Evolutionary conservation across 2,888 invertebrate species (phyloP).

Genomic region (Lepas anatifera): DNA sequence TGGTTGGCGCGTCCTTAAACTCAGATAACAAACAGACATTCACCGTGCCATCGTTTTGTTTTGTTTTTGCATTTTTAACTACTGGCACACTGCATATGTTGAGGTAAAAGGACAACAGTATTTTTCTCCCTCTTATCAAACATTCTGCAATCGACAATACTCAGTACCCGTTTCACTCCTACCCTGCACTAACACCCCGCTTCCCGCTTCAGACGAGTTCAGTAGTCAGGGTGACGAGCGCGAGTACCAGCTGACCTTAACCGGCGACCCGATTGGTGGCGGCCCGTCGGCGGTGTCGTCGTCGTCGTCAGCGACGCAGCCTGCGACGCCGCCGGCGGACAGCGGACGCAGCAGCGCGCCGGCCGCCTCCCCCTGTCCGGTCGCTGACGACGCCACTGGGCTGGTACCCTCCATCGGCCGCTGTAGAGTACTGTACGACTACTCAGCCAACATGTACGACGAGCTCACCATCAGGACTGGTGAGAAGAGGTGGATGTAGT

Average conservation of each 20-base stretch:
- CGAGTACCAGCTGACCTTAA: slow-evolving; percentile 28
- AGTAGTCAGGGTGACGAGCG: slow-evolving; percentile 53
- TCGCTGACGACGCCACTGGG: neutral
- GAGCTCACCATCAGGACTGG: slow-evolving; percentile 63
- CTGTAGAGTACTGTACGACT: slow-evolving; percentile 76
- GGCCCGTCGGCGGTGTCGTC: slow-evolving; percentile 24
- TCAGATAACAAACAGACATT: too few relatives aligned
- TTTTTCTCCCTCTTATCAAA: too few relatives aligned
- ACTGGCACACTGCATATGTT: too few relatives aligned
- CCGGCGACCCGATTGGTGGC: too few relatives aligned
- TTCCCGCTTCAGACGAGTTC: slow-evolving; percentile 65
- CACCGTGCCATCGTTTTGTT: too few relatives aligned
- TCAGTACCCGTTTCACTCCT: too few relatives aligned
- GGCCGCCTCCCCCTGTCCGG: neutral
- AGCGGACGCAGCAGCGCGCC: neutral
- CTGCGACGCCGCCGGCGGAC: slow-evolving; percentile 3
- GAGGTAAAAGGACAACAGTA: too few relatives aligned
- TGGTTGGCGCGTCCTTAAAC: too few relatives aligned
- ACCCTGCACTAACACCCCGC: too few relatives aligned
- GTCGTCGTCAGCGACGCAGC: slow-evolving; percentile 21
- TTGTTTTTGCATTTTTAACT: too few relatives aligned
- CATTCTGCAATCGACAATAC: too few relatives aligned
- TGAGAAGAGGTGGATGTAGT: slow-evolving; percentile 29
- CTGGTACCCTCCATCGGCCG: slow-evolving; percentile 49
- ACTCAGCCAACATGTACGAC: slow-evolving; percentile 73